Conservation (phyloP, 2,888 invertebrate genomes). For the Trilocha varians region DNA sequence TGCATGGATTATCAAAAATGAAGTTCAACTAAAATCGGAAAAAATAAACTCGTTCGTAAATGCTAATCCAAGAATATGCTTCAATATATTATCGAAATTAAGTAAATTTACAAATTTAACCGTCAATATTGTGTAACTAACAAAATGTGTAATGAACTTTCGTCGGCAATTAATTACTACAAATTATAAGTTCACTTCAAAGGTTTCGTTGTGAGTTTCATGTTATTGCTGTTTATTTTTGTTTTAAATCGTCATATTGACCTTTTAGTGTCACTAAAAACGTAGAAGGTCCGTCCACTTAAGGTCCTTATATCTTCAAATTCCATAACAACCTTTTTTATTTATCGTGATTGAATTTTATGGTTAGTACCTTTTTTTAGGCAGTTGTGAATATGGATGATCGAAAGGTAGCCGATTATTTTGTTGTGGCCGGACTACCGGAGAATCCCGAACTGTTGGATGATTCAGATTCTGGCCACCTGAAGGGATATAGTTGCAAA, state of each 20-base stretch:
- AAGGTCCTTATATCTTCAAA: too few relatives aligned
- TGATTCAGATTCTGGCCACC: conserved; percentile 85
- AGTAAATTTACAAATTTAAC: too few relatives aligned
- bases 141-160: conserved; percentile 2
- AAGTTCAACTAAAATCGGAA: conserved; percentile 31
- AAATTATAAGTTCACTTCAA: conserved; percentile 43
- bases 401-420: conserved; percentile 95
- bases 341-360: neutral
- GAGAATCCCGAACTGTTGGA: conserved; percentile 84
- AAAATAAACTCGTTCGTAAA: neutral
- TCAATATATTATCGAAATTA: neutral
- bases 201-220: conserved; percentile 27
- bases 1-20: conserved; percentile 17
- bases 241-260: neutral
- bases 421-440: conserved; percentile 96
- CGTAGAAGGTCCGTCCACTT: neutral
- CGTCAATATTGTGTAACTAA: too few relatives aligned
- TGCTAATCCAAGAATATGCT: too few relatives aligned
- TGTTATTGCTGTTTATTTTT: conserved; percentile 22
- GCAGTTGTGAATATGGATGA: conserved; percentile 79
- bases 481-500: conserved; percentile 85
- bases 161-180: neutral
- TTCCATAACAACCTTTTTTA: neutral
- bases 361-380: neutral
- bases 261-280: neutral